Evolutionary conservation across 2,113 vertebrate genomes (phyloP).

Genomic region (Lepus americanus): DNA sequence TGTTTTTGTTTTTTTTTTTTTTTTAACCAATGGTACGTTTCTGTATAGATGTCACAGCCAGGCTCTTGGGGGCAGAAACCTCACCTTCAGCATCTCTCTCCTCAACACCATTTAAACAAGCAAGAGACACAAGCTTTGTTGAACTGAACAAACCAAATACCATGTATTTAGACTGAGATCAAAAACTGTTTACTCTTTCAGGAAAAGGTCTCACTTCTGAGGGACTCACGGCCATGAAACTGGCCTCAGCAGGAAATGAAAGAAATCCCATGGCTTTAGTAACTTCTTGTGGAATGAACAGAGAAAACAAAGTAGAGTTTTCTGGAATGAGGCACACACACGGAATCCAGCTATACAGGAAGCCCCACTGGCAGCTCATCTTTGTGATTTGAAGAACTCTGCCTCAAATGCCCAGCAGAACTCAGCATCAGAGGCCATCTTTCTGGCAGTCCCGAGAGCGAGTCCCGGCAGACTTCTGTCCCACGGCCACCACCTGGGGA

Average conservation of each 20-base stretch:
- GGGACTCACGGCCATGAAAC: slow-evolving; percentile 29
- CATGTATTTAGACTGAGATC: slow-evolving; percentile 65
- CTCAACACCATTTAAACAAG: neutral
- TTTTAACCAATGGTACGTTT: neutral
- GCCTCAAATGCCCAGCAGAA: neutral
- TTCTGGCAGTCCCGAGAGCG: neutral
- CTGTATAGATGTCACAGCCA: neutral
- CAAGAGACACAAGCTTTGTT: slow-evolving; percentile 10
- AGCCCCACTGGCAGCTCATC: slow-evolving; percentile 10
- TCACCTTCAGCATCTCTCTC: neutral
- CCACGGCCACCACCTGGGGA: neutral
- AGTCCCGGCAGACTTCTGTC: neutral
- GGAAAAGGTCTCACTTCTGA: slow-evolving; percentile 68
- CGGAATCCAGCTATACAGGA: slow-evolving; percentile 69
- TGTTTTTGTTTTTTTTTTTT: neutral
- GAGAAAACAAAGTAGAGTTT: slow-evolving; percentile 80
- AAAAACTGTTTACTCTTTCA: slow-evolving; percentile 70
- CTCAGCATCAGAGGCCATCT: slow-evolving; percentile 44
- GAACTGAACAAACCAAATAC: slow-evolving; percentile 54
- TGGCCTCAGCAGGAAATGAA: slow-evolving; percentile 77
- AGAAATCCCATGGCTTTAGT: slow-evolving; percentile 75
- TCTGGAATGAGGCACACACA: slow-evolving; percentile 77
- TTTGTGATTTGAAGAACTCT: slow-evolving; percentile 58
- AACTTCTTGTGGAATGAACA: slow-evolving; percentile 75
- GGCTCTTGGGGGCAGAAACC: neutral